A percentile compares a stretch with the other conserved stretches of the same genome.
These are phyloP conservation scores for Tretioscincus oriximinensis DNA, from an alignment of 2,113 vertebrate genomes.

Conservation along the genomic window DNA sequence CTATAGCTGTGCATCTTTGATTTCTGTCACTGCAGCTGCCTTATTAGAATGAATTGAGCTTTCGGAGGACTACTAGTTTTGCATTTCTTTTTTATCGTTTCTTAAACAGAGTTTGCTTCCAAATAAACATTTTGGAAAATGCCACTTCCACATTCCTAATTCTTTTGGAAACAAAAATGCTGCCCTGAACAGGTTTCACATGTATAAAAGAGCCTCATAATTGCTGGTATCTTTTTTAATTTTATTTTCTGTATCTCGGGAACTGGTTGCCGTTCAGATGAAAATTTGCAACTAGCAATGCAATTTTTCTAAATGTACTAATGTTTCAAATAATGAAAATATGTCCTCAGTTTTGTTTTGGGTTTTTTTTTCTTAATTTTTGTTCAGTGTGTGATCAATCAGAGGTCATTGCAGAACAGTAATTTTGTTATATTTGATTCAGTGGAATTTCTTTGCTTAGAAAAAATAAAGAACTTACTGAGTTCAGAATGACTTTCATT, in stretches of 20 bases:
- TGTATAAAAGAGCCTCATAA: conserved; percentile 56
- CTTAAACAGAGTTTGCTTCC: conserved; percentile 34
- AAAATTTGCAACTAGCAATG: conserved; percentile 84
- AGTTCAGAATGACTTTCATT: conserved; percentile 36
- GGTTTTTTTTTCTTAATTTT: conserved; percentile 58
- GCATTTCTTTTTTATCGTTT: background rate
- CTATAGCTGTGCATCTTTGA: conserved; percentile 50
- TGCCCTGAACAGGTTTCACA: conserved; percentile 66
- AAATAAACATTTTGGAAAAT: conserved; percentile 42
- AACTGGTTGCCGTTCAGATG: conserved; percentile 61
- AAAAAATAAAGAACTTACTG: conserved; percentile 71
- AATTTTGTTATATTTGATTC: conserved; percentile 80
- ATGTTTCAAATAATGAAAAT: conserved; percentile 66
- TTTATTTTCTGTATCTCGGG: conserved; percentile 32
- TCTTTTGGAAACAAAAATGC: conserved; percentile 60
- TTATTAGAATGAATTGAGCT: conserved; percentile 33
- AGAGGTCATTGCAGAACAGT: conserved; percentile 70
- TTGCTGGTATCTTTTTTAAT: conserved; percentile 51
- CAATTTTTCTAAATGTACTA: conserved; percentile 82
- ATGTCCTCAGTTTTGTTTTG: conserved; percentile 51
- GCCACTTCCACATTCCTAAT: conserved; percentile 52
- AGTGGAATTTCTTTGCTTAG: conserved; percentile 79
- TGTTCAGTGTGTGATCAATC: conserved; percentile 70
- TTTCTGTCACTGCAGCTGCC: conserved; percentile 53
- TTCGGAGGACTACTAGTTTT: conserved; percentile 11